Evolutionary conservation across 2,888 invertebrate species (phyloP).

Genomic region (Argyresthia albistria): DNA sequence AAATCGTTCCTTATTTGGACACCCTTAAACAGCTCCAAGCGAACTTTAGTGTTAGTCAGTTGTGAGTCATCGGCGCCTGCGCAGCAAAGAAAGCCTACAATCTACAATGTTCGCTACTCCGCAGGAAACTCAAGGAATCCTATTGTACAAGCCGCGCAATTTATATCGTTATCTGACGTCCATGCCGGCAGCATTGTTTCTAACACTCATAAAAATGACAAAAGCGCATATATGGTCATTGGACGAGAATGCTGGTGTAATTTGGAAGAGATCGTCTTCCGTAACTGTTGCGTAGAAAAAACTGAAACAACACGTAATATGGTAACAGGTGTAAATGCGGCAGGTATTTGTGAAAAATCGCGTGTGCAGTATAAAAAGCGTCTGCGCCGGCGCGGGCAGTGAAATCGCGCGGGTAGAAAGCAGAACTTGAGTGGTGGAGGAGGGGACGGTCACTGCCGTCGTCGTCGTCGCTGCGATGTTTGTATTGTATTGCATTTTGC

Average conservation of each 20-base stretch:
- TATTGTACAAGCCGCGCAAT: slow-evolving; percentile 4
- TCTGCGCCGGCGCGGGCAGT: slow-evolving; percentile 29
- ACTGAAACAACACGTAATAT: slow-evolving; percentile 14
- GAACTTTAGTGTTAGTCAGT: slow-evolving; percentile 31
- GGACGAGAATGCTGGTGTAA: not conserved
- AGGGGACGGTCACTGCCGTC: slow-evolving; percentile 24
- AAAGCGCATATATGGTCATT: not conserved
- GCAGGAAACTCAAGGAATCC: slow-evolving; percentile 1
- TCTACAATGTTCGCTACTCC: not conserved
- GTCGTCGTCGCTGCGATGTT: not conserved
- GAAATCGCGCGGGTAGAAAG: slow-evolving; percentile 71
- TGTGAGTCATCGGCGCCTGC: slow-evolving; percentile 40
- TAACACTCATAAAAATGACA: not conserved
- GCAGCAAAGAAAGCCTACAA: not conserved
- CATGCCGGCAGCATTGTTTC: not conserved
- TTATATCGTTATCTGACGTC: slow-evolving; percentile 1
- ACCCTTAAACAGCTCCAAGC: not conserved
- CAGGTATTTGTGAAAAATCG: slow-evolving; percentile 51
- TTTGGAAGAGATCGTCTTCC: not conserved
- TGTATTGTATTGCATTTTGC: not conserved
- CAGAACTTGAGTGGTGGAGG: slow-evolving; percentile 47
- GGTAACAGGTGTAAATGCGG: slow-evolving; percentile 33
- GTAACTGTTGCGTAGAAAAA: not conserved
- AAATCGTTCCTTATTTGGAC: slow-evolving; percentile 1
- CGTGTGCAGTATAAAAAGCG: slow-evolving; percentile 36